These are phyloP conservation scores for Sandelia bainsii DNA, from an alignment of 2,797 vertebrate genomes.

Conservation along the genomic window DNA sequence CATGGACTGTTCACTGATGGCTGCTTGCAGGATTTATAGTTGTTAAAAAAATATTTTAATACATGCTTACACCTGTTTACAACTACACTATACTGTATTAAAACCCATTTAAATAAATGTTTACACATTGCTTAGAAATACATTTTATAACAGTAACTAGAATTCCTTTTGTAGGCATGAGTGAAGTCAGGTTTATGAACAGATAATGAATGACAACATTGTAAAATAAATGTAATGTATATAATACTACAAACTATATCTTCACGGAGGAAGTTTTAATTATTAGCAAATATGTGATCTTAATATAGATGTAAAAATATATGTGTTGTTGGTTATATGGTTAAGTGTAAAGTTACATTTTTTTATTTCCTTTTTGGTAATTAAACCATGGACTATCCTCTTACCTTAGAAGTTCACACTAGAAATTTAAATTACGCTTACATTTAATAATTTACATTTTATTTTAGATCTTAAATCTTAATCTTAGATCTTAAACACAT, in stretches of 20 bases:
- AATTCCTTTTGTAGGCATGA: not conserved
- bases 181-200: not conserved
- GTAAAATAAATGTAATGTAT: not conserved
- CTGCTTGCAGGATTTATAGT: not conserved
- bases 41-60: not conserved
- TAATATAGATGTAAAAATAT: not conserved
- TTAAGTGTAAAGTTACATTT: too few species aligned
- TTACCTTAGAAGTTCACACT: not conserved
- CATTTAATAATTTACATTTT: constrained; percentile 24
- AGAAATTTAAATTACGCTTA: constrained; percentile 26
- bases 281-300: not conserved
- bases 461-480: constrained; percentile 16
- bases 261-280: not conserved
- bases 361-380: not conserved
- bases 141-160: not conserved
- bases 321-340: fast-evolving
- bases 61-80: not conserved
- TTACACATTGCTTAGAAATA: not conserved
- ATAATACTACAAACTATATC: constrained; percentile 9
- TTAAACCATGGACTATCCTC: not conserved
- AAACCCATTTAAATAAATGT: not conserved
- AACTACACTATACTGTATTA: not conserved
- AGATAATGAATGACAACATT: not conserved
- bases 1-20: not conserved
- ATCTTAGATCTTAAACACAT: not conserved